Evolutionary conservation across 64 coral and sea anemone species (phyloP).

Genomic region (Orbicella faveolata): DNA sequence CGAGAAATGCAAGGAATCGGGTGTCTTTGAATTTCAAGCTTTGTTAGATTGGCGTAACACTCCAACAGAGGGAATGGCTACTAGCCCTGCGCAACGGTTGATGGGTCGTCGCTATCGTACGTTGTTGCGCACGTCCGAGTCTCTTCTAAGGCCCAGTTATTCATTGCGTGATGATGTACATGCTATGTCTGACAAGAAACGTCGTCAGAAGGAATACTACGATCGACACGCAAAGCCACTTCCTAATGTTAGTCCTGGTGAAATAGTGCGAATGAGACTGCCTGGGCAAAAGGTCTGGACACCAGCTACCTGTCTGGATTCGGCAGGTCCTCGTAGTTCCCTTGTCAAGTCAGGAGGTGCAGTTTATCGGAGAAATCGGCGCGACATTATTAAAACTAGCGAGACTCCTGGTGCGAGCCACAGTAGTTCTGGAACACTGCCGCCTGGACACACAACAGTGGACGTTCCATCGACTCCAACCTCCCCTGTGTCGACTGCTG

Average conservation of each 20-base stretch:
- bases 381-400: constrained; percentile 23
- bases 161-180: neutral
- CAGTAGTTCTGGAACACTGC: neutral
- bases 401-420: neutral
- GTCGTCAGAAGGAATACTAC: neutral
- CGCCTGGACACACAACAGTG: neutral
- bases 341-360: neutral
- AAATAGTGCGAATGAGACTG: neutral
- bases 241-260: neutral
- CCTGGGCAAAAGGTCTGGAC: constrained; percentile 23
- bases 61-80: neutral
- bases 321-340: constrained; percentile 11
- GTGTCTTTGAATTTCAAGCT: constrained; percentile 23
- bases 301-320: constrained; percentile 11
- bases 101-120: constrained; percentile 26
- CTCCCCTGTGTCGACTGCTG: constrained; percentile 1
- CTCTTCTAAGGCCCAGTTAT: neutral
- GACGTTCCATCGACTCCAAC: neutral
- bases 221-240: constrained; percentile 21
- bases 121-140: neutral
- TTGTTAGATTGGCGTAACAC: constrained; percentile 2
- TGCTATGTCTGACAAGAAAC: too few species aligned
- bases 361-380: constrained; percentile 19
- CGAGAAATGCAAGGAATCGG: constrained; percentile 20
- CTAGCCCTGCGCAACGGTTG: neutral